Evolutionary conservation across 2,888 invertebrate genomes (phyloP), one percentile per base, ranked within the genome.

Genomic region (Trichogramma evanescens): DNA sequence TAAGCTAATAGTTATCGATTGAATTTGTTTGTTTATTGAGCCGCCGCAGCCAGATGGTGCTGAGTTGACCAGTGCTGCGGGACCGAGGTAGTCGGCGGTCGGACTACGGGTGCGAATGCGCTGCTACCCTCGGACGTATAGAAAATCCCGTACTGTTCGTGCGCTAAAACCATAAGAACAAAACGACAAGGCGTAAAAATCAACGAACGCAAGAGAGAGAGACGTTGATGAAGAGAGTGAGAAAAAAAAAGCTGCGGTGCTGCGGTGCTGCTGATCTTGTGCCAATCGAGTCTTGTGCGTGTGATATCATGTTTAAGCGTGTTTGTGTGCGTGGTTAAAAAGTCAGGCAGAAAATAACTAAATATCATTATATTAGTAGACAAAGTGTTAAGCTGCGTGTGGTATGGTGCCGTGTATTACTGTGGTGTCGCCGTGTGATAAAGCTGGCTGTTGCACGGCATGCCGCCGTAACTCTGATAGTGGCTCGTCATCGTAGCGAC

Each of bases 51-150:
- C 71, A 76, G 77, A 71, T 77, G 74, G 83, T 84, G 80, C 84
- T 84, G 78, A 74, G 77, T 82, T 81, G 79, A 80, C 81, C 81
- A 84, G 83, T 75, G 78, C 75, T 78, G 75, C 72, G 75, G 76
- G 71, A 76, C 75, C 72, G 77, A 75, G 75, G 77, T 77, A 71
- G 79, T 78, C 76, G 78, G 75, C 73, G 78, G 75, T 73, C 82
- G 79, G 76, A 82, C 78, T 77, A 82, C 82, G 68, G 82, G 82
- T 71, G 82, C 82, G 76, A 83, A 83, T 71, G 83, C 83, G 78
- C 82, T 82, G 70, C 78, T 76, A 71, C 76, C 76, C 68, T 77
- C 75, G 74, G 78, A 75, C 69, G 77, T 71, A 77, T 77, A 77
- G 75, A 77, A 77, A 74, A 77, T 75, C 71, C 76, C 76, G 71